Percentiles rank a stretch among this genome's conserved stretches.
Conservation (phyloP, 1,140 invertebrate species). For the Apis cerana region DNA sequence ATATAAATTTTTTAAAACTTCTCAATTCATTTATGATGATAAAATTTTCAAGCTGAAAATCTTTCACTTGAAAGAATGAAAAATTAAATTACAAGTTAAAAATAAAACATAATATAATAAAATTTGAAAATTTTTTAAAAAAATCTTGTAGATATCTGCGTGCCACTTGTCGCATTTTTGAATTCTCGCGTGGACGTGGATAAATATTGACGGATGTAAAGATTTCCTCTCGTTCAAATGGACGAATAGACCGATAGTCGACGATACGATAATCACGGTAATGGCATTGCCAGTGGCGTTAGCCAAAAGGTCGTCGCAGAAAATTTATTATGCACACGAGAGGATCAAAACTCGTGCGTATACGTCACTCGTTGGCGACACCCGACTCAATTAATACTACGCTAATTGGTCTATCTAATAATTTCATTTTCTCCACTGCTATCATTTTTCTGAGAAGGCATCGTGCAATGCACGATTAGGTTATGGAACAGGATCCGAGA, state of each 20-base stretch:
- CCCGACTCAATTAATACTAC: conserved; percentile 66
- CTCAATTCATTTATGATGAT: no score
- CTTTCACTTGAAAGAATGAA: neutral
- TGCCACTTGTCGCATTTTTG: no score
- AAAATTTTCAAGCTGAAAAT: no score
- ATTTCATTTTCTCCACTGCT: conserved; percentile 55
- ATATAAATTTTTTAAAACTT: no score
- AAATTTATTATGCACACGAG: conserved; percentile 64
- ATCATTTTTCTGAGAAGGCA: conserved; percentile 41
- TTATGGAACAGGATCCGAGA: no score
- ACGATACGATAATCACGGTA: conserved; percentile 56
- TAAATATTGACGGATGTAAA: conserved; percentile 6
- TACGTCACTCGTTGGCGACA: conserved; percentile 51
- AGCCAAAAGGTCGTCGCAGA: conserved; percentile 54
- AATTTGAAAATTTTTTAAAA: no score
- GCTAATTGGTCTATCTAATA: conserved; percentile 60
- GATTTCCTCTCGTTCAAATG: neutral
- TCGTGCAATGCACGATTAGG: no score
- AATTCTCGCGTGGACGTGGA: no score
- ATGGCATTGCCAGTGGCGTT: conserved; percentile 59
- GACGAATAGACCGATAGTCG: conserved; percentile 10
- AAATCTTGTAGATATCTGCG: no score
- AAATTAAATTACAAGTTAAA: neutral
- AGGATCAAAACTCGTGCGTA: conserved; percentile 33
- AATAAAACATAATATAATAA: no score